Evolutionary conservation across 2,113 vertebrate genomes (phyloP), one percentile per base, ranked within the genome.

Genomic region (Speoplatyrhinus poulsoni): DNA sequence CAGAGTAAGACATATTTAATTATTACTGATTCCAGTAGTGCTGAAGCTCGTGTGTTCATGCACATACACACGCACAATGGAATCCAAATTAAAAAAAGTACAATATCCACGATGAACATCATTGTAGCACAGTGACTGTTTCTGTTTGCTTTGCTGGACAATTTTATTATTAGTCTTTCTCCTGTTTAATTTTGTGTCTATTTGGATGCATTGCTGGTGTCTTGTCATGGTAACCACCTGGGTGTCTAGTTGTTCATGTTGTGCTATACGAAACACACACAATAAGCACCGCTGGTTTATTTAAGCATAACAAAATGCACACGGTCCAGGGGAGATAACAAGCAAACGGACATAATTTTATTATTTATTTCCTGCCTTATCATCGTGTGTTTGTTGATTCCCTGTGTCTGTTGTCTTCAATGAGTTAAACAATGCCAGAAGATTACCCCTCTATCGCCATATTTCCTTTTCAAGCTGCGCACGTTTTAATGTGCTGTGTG

Each of bases 311-410:
- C 36, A 41, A 41, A 41, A 68, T 69, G 68, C 70, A 56, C 70
- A 17, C 15, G 5, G 69, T 76, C 62, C 73, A 73, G 55, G 79
- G 76, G 33, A 86, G 89, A 89, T 88, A 91, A 88, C 67, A 53
- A 82, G 85, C 81, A 78, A 86, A 89, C 81, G 59, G 76, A 74
- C 81, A 84, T 88, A 72, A 87, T 89, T 85, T 82, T 82, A 83
- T 86, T 81, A 87, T 88, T 90, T 90, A 83, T 87, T 88, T 87
- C 69, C 70, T 68, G 56, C 78, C 85, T 91, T 91, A 89, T 91
- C 87, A 5, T 78, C 83, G 85, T 88, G 83, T 87, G 65, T 70
- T 87, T 88, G 82, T 91, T 91, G 89, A 83, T 88, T 84, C 61
- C 84, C 75, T 77, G 41, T 41, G 80, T 79, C 77, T 84, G 81